Evolutionary conservation across 2,797 vertebrate genomes (phyloP), one percentile per base, ranked within the genome.

Genomic region (Enoplosus armatus): DNA sequence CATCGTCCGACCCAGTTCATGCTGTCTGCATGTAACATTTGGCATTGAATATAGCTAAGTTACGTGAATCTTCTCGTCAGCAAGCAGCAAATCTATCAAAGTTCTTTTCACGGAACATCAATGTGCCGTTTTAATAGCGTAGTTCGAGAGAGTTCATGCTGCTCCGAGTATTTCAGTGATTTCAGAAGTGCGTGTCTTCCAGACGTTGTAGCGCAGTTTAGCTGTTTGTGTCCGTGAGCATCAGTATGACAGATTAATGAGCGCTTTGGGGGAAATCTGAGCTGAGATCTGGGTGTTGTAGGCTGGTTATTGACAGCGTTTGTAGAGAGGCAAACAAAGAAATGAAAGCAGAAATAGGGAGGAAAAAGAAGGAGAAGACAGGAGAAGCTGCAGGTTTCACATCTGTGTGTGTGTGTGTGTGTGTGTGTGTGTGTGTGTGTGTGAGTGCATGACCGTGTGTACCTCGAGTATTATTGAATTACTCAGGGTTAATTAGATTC

Each of bases 401-500:
- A 58, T 59, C 1, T 51, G 53, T 59, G 35, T 60, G 56, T 41
- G 80, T 41, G 60, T 66, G 56, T 64, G 62, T 79, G 53, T 27
- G 59, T 75, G 75, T 62, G 78, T 75, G 60, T 68, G 61, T 79
- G 26, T 43, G n/a, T 48, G 68, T 53, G 50, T 56, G 75, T 54
- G 33, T 69, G 70, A 8, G 67, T 55, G 75, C 67, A 37, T 82
- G 80, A 73, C 47, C 20, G 55, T 79, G 62, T 89, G 85, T 85
- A 84, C 81, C 75, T 85, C 64, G 14, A 78, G 77, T 89, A 80
- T 88, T 81, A 93, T 92, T 92, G 83, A 90, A 93, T 93, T 92
- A 94, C 88, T 87, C 80, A 79, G 88, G 86, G 89, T 90, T 93
- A 92, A 94, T 93, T 90, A 82, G 87, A 91, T 93, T 93, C 71